These are phyloP conservation scores for Ormyrus pomaceus DNA, from an alignment of 2,888 invertebrate species.

Conservation along the genomic window DNA sequence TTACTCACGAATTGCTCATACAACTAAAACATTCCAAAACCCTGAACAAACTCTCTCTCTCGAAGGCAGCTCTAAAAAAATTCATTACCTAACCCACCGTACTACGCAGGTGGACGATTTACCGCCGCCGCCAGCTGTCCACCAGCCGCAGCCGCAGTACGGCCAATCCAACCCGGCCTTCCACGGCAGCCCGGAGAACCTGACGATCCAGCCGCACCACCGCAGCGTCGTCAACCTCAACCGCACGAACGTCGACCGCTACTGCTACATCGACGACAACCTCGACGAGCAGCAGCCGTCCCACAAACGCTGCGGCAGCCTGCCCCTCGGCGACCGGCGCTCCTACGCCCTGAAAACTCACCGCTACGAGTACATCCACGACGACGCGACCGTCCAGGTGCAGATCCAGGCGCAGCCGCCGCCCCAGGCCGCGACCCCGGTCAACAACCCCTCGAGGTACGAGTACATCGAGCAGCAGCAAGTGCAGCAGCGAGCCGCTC, in stretches of 20 bases:
- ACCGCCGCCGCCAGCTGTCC: conserved; percentile 59
- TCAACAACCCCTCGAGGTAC: conserved; percentile 56
- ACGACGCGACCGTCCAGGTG: conserved; percentile 58
- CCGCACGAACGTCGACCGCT: conserved; percentile 40
- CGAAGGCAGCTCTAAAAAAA: too few relatives aligned
- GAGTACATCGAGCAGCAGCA: conserved; percentile 54
- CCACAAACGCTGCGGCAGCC: conserved; percentile 45
- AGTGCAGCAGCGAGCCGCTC: conserved; percentile 62
- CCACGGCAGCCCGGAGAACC: conserved; percentile 60
- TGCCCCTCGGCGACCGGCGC: conserved; percentile 33
- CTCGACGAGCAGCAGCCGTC: conserved; percentile 4
- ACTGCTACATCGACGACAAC: conserved; percentile 55
- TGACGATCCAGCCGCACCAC: not conserved
- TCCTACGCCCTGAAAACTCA: conserved; percentile 55
- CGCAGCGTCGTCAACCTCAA: conserved; percentile 27
- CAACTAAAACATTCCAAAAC: too few relatives aligned
- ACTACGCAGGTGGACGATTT: conserved; percentile 56
- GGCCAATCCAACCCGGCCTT: conserved; percentile 70
- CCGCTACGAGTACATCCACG: conserved; percentile 71
- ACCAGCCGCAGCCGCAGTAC: conserved; percentile 54
- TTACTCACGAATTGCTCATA: too few relatives aligned
- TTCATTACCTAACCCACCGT: too few relatives aligned
- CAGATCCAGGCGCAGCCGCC: conserved; percentile 64
- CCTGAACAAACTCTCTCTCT: too few relatives aligned
- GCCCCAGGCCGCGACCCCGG: conserved; percentile 43